Evolutionary conservation across 2,888 invertebrate genomes (phyloP), one percentile per base, ranked within the genome.

Genomic region (Spisula solida): DNA sequence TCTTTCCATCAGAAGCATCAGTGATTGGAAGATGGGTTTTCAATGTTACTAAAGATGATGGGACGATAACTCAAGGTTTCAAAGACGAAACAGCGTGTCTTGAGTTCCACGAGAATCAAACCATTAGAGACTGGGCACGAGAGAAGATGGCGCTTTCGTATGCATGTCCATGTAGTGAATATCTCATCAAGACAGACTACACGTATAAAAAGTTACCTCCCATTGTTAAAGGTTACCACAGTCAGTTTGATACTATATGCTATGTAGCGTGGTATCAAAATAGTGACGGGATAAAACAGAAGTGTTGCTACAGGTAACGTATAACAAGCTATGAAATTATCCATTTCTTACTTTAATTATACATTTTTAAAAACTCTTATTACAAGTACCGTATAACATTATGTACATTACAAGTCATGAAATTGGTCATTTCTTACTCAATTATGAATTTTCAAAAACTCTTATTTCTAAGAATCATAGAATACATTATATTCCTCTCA

Each of bases 291-390:
- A 81, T 90, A 8, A 90, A 81, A 66, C 90, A 88, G 60, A 80
- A 51, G n/a, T 90, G 90, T 48, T 90, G 90, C 34, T 90, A 90
- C 41, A 82, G 81, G 90, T 90, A 82, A 51, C 34, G 10, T n/a
- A 16, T 47, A 25, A 5, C 41, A 41, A 41, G 2, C 41, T 8
- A 41, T 8, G 41, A n/a, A n/a, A n/a, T n/a, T n/a, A n/a, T n/a
- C n/a, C n/a, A n/a, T n/a, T n/a, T n/a, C n/a, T n/a, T n/a, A n/a
- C n/a, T n/a, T n/a, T n/a, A n/a, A n/a, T n/a, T n/a, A n/a, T n/a
- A n/a, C n/a, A n/a, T n/a, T n/a, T n/a, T n/a, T n/a, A n/a, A n/a
- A n/a, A n/a, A n/a, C n/a, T n/a, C n/a, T n/a, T n/a, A n/a, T n/a
- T n/a, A n/a, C n/a, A n/a, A n/a, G n/a, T n/a, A n/a, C n/a, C n/a